phyloP scores from a whole-genome alignment of 1,140 invertebrate genomes.

The Cydia fagiglandana region DNA sequence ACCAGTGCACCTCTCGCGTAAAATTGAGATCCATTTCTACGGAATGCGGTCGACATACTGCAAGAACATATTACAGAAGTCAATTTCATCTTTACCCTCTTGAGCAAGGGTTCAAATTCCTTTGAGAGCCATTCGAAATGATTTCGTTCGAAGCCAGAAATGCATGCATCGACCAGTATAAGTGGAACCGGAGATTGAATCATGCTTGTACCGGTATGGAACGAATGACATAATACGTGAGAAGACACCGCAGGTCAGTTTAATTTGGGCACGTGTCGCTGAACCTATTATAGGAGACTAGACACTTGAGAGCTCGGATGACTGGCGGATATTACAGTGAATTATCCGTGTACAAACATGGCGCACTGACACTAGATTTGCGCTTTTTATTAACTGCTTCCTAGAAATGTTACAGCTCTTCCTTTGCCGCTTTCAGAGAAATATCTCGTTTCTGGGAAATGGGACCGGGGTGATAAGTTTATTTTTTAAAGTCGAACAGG shows the following conservation, averaged over 20 bases:
- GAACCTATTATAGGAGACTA: conserved; percentile 43
- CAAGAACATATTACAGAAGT: not conserved
- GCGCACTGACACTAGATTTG: conserved; percentile 3
- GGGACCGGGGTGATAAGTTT: not conserved
- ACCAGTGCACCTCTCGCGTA: conserved; percentile 46
- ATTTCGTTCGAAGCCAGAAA: conserved; percentile 34
- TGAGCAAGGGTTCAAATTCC: conserved; percentile 30
- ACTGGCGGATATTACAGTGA: conserved; percentile 43
- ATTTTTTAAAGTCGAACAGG: not conserved
- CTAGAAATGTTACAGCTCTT: conserved; percentile 17
- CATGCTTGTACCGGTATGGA: conserved; percentile 24
- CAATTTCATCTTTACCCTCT: conserved; percentile 18
- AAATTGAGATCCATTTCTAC: conserved; percentile 50
- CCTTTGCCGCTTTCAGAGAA: not conserved
- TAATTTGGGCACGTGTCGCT: conserved; percentile 33
- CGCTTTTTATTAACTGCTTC: conserved; percentile 14
- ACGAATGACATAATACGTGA: conserved; percentile 14
- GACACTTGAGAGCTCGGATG: conserved; percentile 42
- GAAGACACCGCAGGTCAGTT: conserved; percentile 33
- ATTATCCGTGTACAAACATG: conserved; percentile 32
- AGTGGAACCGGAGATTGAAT: conserved; percentile 30
- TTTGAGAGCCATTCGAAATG: conserved; percentile 31
- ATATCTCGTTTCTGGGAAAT: not conserved
- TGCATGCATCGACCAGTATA: conserved; percentile 36
- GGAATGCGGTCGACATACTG: conserved; percentile 48